Conservation (phyloP, 1,140 invertebrate species). For the Musca vetustissima region DNA sequence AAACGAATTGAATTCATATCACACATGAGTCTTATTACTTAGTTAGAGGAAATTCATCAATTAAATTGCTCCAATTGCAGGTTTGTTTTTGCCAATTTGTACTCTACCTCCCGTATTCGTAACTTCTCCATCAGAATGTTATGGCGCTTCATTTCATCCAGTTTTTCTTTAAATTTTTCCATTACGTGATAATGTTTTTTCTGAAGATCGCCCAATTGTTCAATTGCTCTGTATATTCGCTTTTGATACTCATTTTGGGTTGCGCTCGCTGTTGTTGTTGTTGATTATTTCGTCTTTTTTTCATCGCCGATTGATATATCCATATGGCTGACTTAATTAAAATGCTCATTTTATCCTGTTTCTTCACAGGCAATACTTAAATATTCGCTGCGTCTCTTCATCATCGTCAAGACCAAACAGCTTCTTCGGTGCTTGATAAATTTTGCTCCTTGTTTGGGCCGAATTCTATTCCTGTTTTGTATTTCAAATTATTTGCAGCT, state of each 20-base stretch:
- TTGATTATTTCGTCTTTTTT: no score
- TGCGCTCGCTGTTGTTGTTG: no score
- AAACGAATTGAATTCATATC: neutral
- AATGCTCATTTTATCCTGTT: no score
- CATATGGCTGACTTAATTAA: no score
- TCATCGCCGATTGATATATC: no score
- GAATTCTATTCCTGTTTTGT: neutral
- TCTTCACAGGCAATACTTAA: neutral
- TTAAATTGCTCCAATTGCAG: neutral
- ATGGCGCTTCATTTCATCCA: neutral
- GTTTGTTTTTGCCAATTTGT: neutral
- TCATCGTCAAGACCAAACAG: neutral
- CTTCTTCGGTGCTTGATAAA: neutral
- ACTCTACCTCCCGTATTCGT: neutral
- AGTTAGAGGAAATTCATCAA: no score
- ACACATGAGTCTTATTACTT: neutral
- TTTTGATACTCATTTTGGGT: neutral
- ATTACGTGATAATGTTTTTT: no score
- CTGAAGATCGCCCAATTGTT: no score
- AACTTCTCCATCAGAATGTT: neutral
- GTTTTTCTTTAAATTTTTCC: neutral
- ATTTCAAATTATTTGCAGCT: neutral
- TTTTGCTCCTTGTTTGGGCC: conserved; percentile 1
- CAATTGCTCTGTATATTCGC: neutral
- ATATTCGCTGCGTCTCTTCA: neutral